Base-by-base conservation (phyloP, 2,797 vertebrate species). In the Cyclopterus lumpus region DNA sequence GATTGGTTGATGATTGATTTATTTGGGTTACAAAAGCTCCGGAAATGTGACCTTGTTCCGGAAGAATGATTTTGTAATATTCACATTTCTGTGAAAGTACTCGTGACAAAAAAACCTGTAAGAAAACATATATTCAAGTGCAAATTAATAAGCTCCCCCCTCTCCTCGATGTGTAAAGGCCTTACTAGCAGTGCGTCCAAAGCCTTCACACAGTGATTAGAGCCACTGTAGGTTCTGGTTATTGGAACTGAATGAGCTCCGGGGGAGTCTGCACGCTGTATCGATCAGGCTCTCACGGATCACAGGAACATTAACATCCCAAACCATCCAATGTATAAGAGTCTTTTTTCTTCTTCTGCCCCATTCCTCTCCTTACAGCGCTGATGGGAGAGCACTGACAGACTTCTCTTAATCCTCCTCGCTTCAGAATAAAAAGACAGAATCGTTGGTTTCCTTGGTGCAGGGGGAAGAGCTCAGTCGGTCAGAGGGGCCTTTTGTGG, bases 321-420 rank as follows among this genome's bases (percentile, higher is more conserved):
- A 32, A 60, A 58, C 48, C 54, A 26, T 63, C 4, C 6, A 32
- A 6, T 32, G 32, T 32, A 32, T 32, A 32, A 32, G 32, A 32
- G 6, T 32, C 2, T 30, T 30, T 30, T n/a, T n/a, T n/a, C n/a
- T 30, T 30, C 32, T 32, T 32, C 32, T 32, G 6, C 32, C n/a
- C 32, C 32, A 32, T 32, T 6, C 32, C 32, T 32, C 32, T 32
- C 32, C 32, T 32, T 8, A n/a, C 32, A 32, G 32, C 28, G 32
- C 32, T 32, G 30, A n/a, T n/a, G n/a, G n/a, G 28, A 73, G 67
- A 74, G 44, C 14, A 44, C 58, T 68, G 75, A 85, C 67, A 60
- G 77, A 82, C 77, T 67, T 67, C 64, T 69, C 55, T 36, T 81
- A 73, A 86, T 73, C 77, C 64, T 16, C 40, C 57, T 61, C 8